Base-by-base conservation (phyloP, 2,797 vertebrate genomes). In the Lophotriccus pileatus region DNA sequence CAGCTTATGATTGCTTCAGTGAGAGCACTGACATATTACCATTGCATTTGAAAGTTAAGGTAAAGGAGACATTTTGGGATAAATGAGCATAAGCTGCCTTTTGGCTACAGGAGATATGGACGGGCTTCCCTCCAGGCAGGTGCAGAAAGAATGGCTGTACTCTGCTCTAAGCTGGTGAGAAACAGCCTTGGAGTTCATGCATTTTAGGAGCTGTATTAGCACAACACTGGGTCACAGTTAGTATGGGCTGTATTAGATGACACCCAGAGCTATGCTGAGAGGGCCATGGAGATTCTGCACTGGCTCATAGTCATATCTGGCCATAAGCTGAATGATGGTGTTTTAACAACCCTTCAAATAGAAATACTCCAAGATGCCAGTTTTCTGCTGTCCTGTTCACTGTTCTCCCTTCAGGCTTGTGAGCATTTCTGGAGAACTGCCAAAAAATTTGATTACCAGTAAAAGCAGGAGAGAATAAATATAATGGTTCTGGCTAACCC, bases 401-500 rank as follows among this genome's bases (percentile, higher is more conserved):
- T 50, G 20, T 12, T 91, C 43, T 77, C 23, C 75, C 47, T 73
- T 66, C 59, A 75, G 79, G n/a, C 9, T 37, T 55, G 19, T 15
- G 69, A 87, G 59, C 19, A 2, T 44, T 66, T 89, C 73, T 86
- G 91, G 79, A 86, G 43, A 87, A 46, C 17, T 36, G 76, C 55
- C 87, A 95, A 83, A 39, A 78, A 59, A 37, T 69, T 53, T 85
- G 55, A 91, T 94, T 89, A 84, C 43, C 0, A 1, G 30, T 86
- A 46, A 52, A 90, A 94, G 19, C 25, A 86, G 62, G 17, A 78
- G 32, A 76, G 39, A 89, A 87, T 75, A 94, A 92, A 92, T 84
- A 82, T 46, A 75, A 82, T 60, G 47, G 32, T 64, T 80, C 76
- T 85, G 53, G 62, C 55, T 85, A 72, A 75, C 14, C 47, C 39